Percentiles rank a stretch among this genome's conserved stretches.
phyloP scores from a whole-genome alignment of 64 coral and sea anemone genomes.

The Hydrozoanthus tunicans region DNA sequence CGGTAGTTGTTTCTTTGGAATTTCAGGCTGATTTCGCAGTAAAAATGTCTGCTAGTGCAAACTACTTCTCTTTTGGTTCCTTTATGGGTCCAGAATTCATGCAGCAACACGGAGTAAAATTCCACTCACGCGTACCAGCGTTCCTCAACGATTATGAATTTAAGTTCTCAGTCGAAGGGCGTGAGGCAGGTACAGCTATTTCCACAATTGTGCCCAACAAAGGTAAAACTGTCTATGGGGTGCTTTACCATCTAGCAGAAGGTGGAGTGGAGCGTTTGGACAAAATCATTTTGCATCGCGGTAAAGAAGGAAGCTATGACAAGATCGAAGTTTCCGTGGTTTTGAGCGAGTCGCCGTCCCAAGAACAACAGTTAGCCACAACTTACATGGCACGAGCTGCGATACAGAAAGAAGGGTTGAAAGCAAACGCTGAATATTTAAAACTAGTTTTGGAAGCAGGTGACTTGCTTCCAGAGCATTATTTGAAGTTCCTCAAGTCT shows the following conservation, averaged over 20 bases:
- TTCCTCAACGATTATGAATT: not conserved
- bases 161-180: conserved; percentile 15
- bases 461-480: conserved; percentile 32
- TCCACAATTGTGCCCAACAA: conserved; percentile 23
- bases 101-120: conserved; percentile 38
- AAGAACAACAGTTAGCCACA: not conserved
- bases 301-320: conserved; percentile 7
- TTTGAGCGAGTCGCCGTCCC: not conserved
- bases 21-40: no score
- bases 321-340: conserved; percentile 16
- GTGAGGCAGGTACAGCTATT: not conserved
- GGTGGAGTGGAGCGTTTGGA: conserved; percentile 10
- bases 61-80: conserved; percentile 33
- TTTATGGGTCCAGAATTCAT: conserved; percentile 34
- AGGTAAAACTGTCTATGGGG: conserved; percentile 9
- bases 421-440: conserved; percentile 9
- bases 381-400: conserved; percentile 21
- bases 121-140: not conserved
- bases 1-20: no score
- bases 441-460: conserved; percentile 28
- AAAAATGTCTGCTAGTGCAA: not conserved
- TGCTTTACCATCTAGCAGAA: not conserved
- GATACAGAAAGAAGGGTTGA: conserved; percentile 26
- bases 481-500: conserved; percentile 22
- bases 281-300: conserved; percentile 22